phyloP scores from a whole-genome alignment of 2,888 invertebrate species.

The Isotomurus palustris region DNA sequence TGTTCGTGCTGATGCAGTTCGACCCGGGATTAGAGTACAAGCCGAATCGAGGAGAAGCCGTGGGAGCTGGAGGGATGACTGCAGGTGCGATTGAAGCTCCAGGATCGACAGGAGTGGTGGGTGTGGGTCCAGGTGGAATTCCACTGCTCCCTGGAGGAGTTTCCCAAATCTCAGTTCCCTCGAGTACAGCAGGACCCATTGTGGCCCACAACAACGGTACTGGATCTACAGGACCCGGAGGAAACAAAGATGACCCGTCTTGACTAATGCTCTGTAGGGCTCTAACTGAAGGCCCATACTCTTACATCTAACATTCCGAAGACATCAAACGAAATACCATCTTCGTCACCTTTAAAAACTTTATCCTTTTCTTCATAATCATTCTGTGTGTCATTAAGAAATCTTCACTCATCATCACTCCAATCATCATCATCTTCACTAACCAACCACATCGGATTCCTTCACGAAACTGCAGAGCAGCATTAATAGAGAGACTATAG shows the following conservation, averaged over 20 bases:
- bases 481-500: too few relatives aligned
- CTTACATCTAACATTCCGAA: slow-evolving; percentile 65
- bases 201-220: slow-evolving; percentile 31
- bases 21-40: slow-evolving; percentile 97
- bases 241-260: slow-evolving; percentile 83
- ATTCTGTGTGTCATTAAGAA: too few relatives aligned
- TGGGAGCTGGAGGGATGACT: slow-evolving; percentile 52
- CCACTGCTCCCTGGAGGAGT: slow-evolving; percentile 20
- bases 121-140: slow-evolving; percentile 18
- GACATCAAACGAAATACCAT: too few relatives aligned
- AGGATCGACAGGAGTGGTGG: slow-evolving; percentile 7
- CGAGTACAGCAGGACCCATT: neutral
- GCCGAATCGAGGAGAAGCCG: slow-evolving; percentile 65
- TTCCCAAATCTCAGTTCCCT: neutral
- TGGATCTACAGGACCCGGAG: slow-evolving; percentile 1
- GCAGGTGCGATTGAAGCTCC: slow-evolving; percentile 56
- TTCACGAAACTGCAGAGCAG: too few relatives aligned
- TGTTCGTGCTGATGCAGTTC: slow-evolving; percentile 97
- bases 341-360: too few relatives aligned
- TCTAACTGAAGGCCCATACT: slow-evolving; percentile 96
- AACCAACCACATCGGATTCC: too few relatives aligned
- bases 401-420: too few relatives aligned
- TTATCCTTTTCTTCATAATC: too few relatives aligned
- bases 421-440: too few relatives aligned
- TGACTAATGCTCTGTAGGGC: slow-evolving; percentile 98